Evolutionary conservation across 2,888 invertebrate species (phyloP), one percentile per base, ranked within the genome.

Genomic region (Actias luna): DNA sequence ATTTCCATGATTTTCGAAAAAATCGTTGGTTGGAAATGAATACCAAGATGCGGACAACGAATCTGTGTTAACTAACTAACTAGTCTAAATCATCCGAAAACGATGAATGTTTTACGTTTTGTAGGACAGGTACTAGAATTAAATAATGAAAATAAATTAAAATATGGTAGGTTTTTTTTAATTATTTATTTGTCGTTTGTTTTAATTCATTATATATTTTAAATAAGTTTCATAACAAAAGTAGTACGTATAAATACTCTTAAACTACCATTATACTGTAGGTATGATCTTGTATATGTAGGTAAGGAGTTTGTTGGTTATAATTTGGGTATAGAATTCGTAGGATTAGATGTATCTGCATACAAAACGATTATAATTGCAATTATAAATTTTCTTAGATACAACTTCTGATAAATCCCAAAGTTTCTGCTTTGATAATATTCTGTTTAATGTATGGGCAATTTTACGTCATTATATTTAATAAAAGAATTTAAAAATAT

Each of bases 171-270:
- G 5, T 7, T 10, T 58, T 22, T 61, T 61, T 52, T 31, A 46
- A 60, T 60, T 59, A 16, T 85, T 91, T 90, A 91, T 89, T 91
- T 90, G 85, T 91, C 85, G 80, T 91, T 92, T 89, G 86, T 89
- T 90, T 89, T 86, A 88, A 91, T 91, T 88, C 83, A 85, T 89
- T 86, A 87, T 87, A 89, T 89, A 87, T 87, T 80, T 88, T 91
- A 89, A 92, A 92, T 91, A 91, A 87, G 88, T 89, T 89, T 77
- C 83, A 89, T 91, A 92, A 92, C 91, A 92, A 92, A 92, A 91
- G 79, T 85, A 87, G 78, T 85, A 87, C 77, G 80, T 68, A 91
- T 92, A 92, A 89, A 92, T 91, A 91, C 85, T 77, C 92, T 92
- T 91, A 92, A 69, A 78, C 85, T 92, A 90, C 85, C 79, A 79